Evolutionary conservation across 2,888 invertebrate species (phyloP), one percentile per base, ranked within the genome.

Genomic region (Eustalomyia histrio): DNA sequence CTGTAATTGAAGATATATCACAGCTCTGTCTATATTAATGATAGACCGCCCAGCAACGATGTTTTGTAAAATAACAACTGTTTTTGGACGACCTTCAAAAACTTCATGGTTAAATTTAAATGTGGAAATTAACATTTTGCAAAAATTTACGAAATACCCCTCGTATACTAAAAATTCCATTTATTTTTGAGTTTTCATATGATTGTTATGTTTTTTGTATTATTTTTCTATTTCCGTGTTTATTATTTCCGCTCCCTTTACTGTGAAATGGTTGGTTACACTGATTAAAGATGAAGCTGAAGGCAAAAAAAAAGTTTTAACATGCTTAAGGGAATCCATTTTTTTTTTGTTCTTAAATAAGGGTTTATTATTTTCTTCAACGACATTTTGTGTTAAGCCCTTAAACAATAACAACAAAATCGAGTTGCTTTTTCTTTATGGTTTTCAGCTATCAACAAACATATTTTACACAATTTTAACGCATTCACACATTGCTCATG

Each of bases 221-320:
- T 24, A 33, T 14, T 60, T 47, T 58, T 50, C 9, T 50, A 50
- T 74, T 65, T 69, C 60, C 29, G 50, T n/a, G 58, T 35, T 75
- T 78, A 50, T 67, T 69, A 76, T 64, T 79, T 84, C 76, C 74
- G 73, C 61, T 79, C 68, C 75, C 60, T 68, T 83, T 71, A 47
- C 76, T 50, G 72, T 57, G 52, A 72, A 76, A 68, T 80, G 50
- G 16, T 67, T 61, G 68, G 75, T 80, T 75, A 63, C 61, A 60
- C 80, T 80, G 72, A 80, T 80, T 80, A 75, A 75, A 69, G 67
- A 55, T 16, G 21, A 29, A 24, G 39, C 17, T 8, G 63, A n/a
- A 29, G 43, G 14, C 8, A 35, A 29, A 29, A 17, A 50, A 55
- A 18, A 14, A 69, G 17, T 8, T 10, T 35, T 6, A 6, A 18